Base-by-base conservation (phyloP, 2,888 invertebrate genomes). In the Drosophila prolongata region DNA sequence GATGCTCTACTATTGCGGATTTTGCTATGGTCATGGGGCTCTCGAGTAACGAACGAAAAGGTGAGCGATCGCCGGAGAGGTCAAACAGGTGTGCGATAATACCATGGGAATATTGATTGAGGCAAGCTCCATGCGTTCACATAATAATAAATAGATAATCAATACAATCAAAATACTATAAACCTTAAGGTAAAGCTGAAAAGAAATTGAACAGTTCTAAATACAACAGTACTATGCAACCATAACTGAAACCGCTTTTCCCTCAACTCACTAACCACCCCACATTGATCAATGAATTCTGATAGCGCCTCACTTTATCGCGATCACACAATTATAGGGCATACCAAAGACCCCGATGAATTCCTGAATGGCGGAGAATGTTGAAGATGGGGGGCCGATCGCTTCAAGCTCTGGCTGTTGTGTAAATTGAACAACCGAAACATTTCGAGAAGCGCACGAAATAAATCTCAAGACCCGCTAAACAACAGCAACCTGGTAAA, bases 401-500 rank as follows among this genome's bases (percentile, higher is more conserved):
- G 24, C 55, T 60, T 11, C 42, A 9, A 30, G 42, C 50, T 50
- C 14, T 11, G 44, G 37, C 55, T 24, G 61, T 54, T 54, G 65
- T 52, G 66, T 64, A 68, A 78, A 73, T 73, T 74, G 77, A 55
- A 52, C 73, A 76, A 69, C 68, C 53, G 66, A 64, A 82, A 86
- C 67, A 69, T 73, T 78, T 73, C 37, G 76, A 69, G 58, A 74
- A 16, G 52, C 56, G 55, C 77, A 76, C 79, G 74, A 81, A 78
- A 56, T 67, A 70, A 78, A 80, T 80, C 80, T 76, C 66, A 69
- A 87, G 79, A 78, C 79, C 69, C 78, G 46, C 75, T 59, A 40
- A 66, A 16, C 40, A 55, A 40, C 46, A 47, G 30, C 46, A 8
- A 30, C 4, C 19, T 43, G 14, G 40, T 47, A 47, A 61, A 62